A percentile compares a stretch with the other conserved stretches of the same genome.
These are phyloP conservation scores for Nemurella pictetii DNA, from an alignment of 2,888 invertebrate genomes.

Conservation along the genomic window DNA sequence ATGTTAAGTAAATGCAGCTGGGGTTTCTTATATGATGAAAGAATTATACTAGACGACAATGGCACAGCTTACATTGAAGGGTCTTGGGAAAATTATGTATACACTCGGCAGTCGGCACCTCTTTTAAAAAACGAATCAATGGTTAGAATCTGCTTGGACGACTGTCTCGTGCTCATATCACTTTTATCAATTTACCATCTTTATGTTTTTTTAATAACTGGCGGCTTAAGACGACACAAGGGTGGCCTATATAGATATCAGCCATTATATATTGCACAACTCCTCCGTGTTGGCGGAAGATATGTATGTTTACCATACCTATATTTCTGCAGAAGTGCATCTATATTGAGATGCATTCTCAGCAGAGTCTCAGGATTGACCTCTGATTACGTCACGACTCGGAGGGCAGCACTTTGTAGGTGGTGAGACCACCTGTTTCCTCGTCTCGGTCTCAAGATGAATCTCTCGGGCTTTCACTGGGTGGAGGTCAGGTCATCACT, in stretches of 20 bases:
- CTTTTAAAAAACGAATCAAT: background rate
- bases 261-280: background rate
- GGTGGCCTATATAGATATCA: background rate
- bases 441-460: background rate
- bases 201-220: too few species aligned
- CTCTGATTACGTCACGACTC: background rate
- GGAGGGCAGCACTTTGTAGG: background rate
- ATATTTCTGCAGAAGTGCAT: background rate
- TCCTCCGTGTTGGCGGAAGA: too few species aligned
- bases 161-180: background rate
- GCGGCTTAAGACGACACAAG: background rate
- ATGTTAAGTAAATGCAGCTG: background rate
- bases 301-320: too few species aligned
- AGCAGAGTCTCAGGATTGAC: background rate
- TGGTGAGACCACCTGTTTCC: slow-evolving; percentile 4
- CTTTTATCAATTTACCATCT: background rate
- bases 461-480: background rate
- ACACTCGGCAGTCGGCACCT: background rate
- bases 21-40: background rate
- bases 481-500: slow-evolving; percentile 11
- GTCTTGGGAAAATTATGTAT: too few species aligned
- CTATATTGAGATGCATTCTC: background rate
- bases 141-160: background rate
- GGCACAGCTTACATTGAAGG: background rate
- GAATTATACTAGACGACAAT: background rate